A percentile compares a stretch with the other conserved stretches of the same genome.
These are phyloP conservation scores for Ochotona curzoniae DNA, from an alignment of 2,113 vertebrate genomes.

Conservation along the genomic window DNA sequence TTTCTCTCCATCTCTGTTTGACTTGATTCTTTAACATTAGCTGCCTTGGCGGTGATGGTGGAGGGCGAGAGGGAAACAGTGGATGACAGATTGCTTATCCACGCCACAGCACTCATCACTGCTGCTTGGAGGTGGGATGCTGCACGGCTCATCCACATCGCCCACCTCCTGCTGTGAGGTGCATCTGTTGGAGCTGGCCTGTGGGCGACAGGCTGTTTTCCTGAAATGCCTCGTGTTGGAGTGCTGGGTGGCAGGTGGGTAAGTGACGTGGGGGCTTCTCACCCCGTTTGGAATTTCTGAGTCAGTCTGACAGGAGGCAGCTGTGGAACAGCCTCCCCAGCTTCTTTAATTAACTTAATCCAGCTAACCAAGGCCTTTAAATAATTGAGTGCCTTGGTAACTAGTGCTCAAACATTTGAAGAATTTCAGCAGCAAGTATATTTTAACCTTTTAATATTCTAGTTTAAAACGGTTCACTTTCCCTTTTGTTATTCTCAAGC, in stretches of 20 bases:
- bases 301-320: neutral
- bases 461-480: neutral
- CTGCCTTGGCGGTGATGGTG: neutral
- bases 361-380: conserved; percentile 60
- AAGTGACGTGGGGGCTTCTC: neutral
- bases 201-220: neutral
- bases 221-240: neutral
- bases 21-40: neutral
- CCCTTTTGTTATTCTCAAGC: neutral
- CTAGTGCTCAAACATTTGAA: neutral
- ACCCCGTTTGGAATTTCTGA: neutral
- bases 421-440: conserved; percentile 38
- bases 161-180: fast-evolving
- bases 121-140: neutral
- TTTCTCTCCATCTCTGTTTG: neutral
- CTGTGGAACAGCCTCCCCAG: neutral
- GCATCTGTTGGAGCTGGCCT: neutral
- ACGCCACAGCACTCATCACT: neutral
- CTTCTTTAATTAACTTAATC: conserved; percentile 70
- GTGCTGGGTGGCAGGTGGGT: neutral
- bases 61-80: neutral
- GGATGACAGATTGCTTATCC: neutral
- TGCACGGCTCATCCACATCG: fast-evolving
- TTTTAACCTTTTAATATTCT: conserved; percentile 59
- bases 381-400: conserved; percentile 69